Percentiles rank a stretch among this genome's conserved stretches.
These are phyloP conservation scores for Oxystoma pomonae DNA, from an alignment of 2,888 invertebrate genomes.

Conservation along the genomic window DNA sequence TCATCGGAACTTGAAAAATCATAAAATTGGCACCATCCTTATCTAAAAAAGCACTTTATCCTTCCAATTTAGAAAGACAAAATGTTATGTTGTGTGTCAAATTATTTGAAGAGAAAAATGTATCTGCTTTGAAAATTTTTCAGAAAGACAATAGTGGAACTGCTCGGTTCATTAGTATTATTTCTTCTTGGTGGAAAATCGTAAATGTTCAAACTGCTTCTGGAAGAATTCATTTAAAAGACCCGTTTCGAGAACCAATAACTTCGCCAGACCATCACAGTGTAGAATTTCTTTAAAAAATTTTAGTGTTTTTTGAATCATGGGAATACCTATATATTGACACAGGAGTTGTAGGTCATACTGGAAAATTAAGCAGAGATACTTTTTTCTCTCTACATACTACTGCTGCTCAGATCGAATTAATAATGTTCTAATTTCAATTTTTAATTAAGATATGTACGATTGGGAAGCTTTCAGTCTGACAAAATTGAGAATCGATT, in stretches of 20 bases:
- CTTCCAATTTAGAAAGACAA: neutral
- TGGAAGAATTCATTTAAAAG: slow-evolving; percentile 6
- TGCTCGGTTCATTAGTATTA: slow-evolving; percentile 4
- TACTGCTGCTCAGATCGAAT: neutral
- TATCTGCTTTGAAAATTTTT: neutral
- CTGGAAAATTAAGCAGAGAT: slow-evolving; percentile 3
- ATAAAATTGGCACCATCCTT: neutral
- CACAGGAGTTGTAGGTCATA: neutral
- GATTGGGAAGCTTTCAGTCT: slow-evolving; percentile 8
- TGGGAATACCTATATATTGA: neutral
- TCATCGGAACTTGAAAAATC: neutral
- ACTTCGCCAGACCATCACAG: neutral
- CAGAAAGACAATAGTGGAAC: neutral
- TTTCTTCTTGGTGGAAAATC: slow-evolving; percentile 15
- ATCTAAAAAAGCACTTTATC: neutral
- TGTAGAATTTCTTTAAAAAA: neutral
- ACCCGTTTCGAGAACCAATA: neutral
- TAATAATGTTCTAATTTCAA: neutral
- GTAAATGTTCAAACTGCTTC: slow-evolving; percentile 11
- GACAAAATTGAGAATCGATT: slow-evolving; percentile 10
- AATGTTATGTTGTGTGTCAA: neutral
- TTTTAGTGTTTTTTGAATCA: neutral
- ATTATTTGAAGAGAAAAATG: slow-evolving; percentile 4
- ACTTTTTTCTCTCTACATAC: slow-evolving; percentile 1
- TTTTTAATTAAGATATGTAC: neutral